These are phyloP conservation scores for Liparis tanakae DNA, from an alignment of 2,797 vertebrate genomes.

Conservation along the genomic window DNA sequence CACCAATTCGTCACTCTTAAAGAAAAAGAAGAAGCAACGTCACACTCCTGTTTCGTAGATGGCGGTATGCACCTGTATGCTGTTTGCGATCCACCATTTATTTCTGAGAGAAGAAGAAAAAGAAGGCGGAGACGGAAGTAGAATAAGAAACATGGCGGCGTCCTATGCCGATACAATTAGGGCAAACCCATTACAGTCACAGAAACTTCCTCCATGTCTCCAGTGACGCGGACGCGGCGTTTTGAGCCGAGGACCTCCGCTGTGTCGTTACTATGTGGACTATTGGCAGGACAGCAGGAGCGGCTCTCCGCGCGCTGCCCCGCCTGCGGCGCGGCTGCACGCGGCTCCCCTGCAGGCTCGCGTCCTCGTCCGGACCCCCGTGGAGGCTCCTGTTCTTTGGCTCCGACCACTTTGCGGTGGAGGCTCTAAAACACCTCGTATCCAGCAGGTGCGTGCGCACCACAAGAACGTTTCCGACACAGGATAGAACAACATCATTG, in stretches of 20 bases:
- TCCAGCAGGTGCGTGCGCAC: conserved; percentile 78
- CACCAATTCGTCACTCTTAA: background rate
- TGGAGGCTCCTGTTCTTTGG: conserved; percentile 94
- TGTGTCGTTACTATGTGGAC: conserved; percentile 50
- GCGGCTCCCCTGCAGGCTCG: background rate
- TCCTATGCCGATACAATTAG: background rate
- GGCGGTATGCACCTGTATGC: background rate
- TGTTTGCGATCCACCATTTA: background rate
- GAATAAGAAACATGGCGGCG: conserved; percentile 44
- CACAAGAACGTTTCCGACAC: background rate
- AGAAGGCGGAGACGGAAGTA: background rate
- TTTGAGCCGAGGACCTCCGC: too few species aligned
- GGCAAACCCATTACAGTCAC: rapidly evolving
- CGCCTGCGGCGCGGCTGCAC: background rate
- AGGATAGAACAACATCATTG: too few species aligned
- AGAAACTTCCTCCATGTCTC: rapidly evolving
- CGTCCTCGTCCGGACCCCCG: conserved; percentile 73
- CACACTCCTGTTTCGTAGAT: background rate
- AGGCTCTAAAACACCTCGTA: conserved; percentile 83
- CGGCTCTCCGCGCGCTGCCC: background rate
- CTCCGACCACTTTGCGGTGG: conserved; percentile 88
- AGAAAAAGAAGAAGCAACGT: background rate
- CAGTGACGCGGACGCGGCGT: background rate
- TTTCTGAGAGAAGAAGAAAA: conserved; percentile 15
- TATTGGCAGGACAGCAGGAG: background rate